A percentile compares a stretch with the other conserved stretches of the same genome.
phyloP scores from a whole-genome alignment of 2,113 vertebrate species.

The Donacobius atricapilla region DNA sequence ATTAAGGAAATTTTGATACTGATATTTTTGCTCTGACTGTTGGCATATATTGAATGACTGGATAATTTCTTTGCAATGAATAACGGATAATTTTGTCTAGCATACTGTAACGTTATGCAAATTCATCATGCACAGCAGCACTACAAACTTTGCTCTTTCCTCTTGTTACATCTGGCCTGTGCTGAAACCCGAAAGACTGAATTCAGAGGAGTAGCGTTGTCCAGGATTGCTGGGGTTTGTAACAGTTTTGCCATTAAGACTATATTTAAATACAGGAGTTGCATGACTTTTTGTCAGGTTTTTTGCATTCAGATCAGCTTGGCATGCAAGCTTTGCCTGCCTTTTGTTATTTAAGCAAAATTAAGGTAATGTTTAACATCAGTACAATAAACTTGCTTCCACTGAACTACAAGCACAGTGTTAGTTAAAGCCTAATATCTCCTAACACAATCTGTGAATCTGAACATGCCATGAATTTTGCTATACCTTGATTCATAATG shows the following conservation, averaged over 20 bases:
- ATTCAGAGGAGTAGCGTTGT: neutral
- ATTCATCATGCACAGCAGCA: neutral
- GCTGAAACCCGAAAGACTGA: neutral
- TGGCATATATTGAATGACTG: constrained; percentile 66
- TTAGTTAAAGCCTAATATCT: neutral
- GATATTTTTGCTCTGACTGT: constrained; percentile 64
- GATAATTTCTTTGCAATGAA: constrained; percentile 67
- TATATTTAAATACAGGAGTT: neutral
- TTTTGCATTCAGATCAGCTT: neutral
- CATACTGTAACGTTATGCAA: constrained; percentile 55
- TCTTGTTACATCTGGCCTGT: neutral
- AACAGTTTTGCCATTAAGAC: neutral
- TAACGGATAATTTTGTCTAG: constrained; percentile 67
- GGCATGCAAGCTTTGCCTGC: neutral
- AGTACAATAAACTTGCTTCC: neutral
- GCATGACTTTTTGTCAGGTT: neutral
- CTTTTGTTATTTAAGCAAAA: neutral
- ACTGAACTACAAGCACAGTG: neutral
- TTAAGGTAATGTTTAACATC: neutral
- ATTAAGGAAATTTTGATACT: constrained; percentile 59
- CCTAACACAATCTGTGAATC: neutral
- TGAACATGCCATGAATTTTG: neutral
- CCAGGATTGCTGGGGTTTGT: neutral
- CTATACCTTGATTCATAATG: neutral
- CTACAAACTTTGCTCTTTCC: constrained; percentile 34